A percentile compares a stretch with the other conserved stretches of the same genome.
phyloP scores from a whole-genome alignment of 2,113 vertebrate genomes.

The Pseudorhombus dupliciocellatus region DNA sequence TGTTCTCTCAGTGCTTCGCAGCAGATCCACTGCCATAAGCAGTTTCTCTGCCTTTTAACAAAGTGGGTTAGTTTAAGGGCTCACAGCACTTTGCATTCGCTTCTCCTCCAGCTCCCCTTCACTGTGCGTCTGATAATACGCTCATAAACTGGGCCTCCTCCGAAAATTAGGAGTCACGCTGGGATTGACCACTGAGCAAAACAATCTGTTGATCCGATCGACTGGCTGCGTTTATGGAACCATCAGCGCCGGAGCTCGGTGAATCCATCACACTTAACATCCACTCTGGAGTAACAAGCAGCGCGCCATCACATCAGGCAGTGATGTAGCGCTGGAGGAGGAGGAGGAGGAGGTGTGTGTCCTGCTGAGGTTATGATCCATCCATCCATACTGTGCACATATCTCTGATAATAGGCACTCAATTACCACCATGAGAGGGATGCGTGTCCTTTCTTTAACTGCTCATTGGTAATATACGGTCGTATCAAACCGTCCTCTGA shows the following conservation, averaged over 20 bases:
- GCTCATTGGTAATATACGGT: not conserved
- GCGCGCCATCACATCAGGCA: slow-evolving; percentile 32
- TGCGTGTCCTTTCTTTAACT: not conserved
- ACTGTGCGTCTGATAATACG: not conserved
- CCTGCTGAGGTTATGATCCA: slow-evolving; percentile 1
- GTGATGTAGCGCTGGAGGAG: not conserved
- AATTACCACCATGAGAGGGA: slow-evolving; percentile 1
- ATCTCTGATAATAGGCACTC: slow-evolving; percentile 1
- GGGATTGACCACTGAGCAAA: slow-evolving; percentile 2
- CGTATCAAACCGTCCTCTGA: not conserved
- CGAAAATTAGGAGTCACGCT: not conserved
- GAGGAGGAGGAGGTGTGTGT: slow-evolving; percentile 5
- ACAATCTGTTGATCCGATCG: slow-evolving; percentile 4
- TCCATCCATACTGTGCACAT: slow-evolving; percentile 1
- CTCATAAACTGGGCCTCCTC: not conserved
- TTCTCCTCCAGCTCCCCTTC: slow-evolving; percentile 18
- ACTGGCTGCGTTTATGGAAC: slow-evolving; percentile 22
- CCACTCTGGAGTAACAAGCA: slow-evolving; percentile 31
- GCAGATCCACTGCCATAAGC: slow-evolving; percentile 24
- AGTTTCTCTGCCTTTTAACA: slow-evolving; percentile 6
- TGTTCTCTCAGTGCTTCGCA: slow-evolving; percentile 23
- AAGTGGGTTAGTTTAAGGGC: slow-evolving; percentile 34
- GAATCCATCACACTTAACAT: slow-evolving; percentile 56
- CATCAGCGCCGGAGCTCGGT: not conserved
- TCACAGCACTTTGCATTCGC: slow-evolving; percentile 24